Base-by-base conservation (phyloP, 2,797 vertebrate genomes). In the Molossus alvarezi region DNA sequence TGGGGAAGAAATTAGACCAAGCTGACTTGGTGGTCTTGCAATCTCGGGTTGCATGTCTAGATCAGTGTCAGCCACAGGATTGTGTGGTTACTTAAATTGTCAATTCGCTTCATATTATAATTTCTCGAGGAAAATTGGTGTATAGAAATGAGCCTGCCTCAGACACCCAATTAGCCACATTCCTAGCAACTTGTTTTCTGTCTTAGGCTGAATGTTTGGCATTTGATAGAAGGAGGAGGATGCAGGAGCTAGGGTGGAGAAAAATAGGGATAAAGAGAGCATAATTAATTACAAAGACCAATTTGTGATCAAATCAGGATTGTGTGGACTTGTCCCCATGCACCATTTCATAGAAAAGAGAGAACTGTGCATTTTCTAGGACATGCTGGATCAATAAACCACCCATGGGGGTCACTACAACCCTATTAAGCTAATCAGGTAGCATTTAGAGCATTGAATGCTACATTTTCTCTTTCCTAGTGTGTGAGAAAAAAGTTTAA, bases 271-370 rank as follows among this genome's bases (percentile, higher is more conserved):
- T 58, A 82, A 51, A 89, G 60, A 82, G 20, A 85, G 51, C 27
- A 33, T 69, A 85, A 73, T 62, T 64, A 65, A 87, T 79, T 57
- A 79, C 88, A 81, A 27, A 93, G 57, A 69, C 7, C n/a, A 51
- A 58, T 60, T 12, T 76, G 29, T 4, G 37, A 65, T 91, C 33
- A 87, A 95, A 88, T 83, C 11, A 23, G 27, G 9, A 65, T 64
- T 51, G 69, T 71, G 85, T 21, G 17, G 69, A 11, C 27, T n/a
- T 85, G 57, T 91, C 37, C 45, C 27, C 90, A 4, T 20, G 21
- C 0, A 14, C 57, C n/a, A 53, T 41, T 91, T 87, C 60, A 67
- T 94, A 64, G 77, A 80, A 96, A 79, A 79, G 51, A 92, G 37
- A 88, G 73, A 25, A 37, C 71, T 37, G 2, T 1, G 7, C 51